Conservation (phyloP, 2,888 invertebrate genomes). For the Coleophora deauratella region DNA sequence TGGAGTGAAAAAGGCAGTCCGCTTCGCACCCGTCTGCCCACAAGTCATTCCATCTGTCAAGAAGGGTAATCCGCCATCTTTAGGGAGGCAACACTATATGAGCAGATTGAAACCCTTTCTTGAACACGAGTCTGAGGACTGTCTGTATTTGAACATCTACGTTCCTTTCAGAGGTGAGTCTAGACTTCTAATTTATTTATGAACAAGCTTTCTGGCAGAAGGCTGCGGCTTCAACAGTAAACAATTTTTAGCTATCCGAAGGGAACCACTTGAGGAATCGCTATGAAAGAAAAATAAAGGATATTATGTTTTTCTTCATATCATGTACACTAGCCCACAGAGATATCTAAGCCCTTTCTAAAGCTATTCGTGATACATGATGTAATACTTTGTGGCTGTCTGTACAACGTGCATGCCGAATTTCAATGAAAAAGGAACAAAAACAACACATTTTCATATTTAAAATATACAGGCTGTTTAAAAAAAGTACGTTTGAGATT, state of each 20-base stretch:
- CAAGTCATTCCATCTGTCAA: slow-evolving; percentile 83
- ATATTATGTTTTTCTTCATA: too few species aligned
- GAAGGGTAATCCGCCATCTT: slow-evolving; percentile 75
- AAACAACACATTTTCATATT: too few species aligned
- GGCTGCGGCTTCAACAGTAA: neutral
- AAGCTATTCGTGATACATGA: too few species aligned
- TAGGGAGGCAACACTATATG: slow-evolving; percentile 81
- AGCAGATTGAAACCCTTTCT: slow-evolving; percentile 81
- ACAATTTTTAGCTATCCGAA: neutral
- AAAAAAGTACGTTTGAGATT: too few species aligned
- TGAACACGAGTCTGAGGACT: slow-evolving; percentile 86
- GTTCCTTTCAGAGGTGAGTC: slow-evolving; percentile 87
- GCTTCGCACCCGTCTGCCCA: slow-evolving; percentile 88
- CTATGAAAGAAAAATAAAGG: too few species aligned
- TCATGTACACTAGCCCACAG: too few species aligned
- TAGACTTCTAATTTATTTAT: neutral
- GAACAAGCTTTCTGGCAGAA: neutral
- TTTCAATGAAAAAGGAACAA: too few species aligned
- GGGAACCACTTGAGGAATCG: too few species aligned
- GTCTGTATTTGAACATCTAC: slow-evolving; percentile 93
- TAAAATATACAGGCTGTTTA: too few species aligned
- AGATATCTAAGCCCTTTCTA: too few species aligned
- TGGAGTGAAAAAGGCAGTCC: slow-evolving; percentile 78
- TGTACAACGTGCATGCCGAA: too few species aligned
- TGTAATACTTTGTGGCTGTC: too few species aligned